Evolutionary conservation across 2,888 invertebrate genomes (phyloP).

Genomic region (Aphodius sticticus): DNA sequence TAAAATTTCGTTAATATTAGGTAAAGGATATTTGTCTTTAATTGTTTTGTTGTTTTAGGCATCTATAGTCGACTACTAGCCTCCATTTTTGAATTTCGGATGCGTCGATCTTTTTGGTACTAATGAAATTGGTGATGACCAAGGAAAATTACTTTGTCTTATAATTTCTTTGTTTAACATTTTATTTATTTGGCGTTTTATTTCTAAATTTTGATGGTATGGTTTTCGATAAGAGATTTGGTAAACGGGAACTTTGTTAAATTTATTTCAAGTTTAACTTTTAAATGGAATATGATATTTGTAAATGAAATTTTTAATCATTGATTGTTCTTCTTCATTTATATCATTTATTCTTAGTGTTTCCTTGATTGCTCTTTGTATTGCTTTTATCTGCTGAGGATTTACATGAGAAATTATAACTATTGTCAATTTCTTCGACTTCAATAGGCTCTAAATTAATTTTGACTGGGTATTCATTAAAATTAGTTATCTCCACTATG

Average conservation of each 20-base stretch:
- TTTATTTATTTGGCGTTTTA: neutral
- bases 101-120: neutral
- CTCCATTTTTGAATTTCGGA: slow-evolving; percentile 4
- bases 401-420: no score
- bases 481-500: no score
- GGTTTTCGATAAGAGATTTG: neutral
- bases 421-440: no score
- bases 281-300: neutral
- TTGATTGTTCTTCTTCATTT: neutral
- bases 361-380: neutral
- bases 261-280: neutral
- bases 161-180: neutral
- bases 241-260: neutral
- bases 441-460: no score
- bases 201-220: slow-evolving; percentile 7
- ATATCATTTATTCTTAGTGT: neutral
- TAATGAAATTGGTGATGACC: neutral
- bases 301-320: neutral
- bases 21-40: no score
- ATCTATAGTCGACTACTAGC: neutral
- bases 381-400: no score
- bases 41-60: no score
- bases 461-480: no score
- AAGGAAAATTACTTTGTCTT: neutral
- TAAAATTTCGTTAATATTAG: no score